Conservation (phyloP, 2,797 vertebrate genomes). For the Pristis pectinata region DNA sequence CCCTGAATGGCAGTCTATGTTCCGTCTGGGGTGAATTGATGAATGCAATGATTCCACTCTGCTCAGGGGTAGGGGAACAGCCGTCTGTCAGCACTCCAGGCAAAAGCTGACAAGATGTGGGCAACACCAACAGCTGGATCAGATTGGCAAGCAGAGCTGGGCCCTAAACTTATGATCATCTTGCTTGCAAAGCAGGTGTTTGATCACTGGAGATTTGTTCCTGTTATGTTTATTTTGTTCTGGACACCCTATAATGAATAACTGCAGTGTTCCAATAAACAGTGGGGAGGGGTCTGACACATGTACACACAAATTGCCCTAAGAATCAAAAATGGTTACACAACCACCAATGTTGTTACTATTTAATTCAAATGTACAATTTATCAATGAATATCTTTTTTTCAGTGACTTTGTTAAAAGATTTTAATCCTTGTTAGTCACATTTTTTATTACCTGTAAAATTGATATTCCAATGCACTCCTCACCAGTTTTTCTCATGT, state of each 20-base stretch:
- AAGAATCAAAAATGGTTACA: background rate
- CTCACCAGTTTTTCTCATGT: too few relatives aligned
- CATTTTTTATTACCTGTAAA: too few relatives aligned
- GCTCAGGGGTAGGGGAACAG: background rate
- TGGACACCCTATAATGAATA: background rate
- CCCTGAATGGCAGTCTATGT: background rate
- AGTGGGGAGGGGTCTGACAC: too few relatives aligned
- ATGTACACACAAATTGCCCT: background rate
- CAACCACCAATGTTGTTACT: background rate
- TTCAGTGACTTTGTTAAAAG: background rate
- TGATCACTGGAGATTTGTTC: background rate
- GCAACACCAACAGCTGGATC: background rate
- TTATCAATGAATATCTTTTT: background rate
- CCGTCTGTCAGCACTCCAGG: background rate
- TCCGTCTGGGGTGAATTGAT: background rate
- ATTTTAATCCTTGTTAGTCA: background rate
- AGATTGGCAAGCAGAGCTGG: background rate
- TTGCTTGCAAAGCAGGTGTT: background rate
- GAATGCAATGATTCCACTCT: background rate
- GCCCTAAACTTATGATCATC: background rate
- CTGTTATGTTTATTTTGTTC: background rate
- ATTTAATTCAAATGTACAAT: background rate
- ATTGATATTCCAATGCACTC: too few relatives aligned
- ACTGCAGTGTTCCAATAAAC: background rate
- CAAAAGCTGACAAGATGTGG: background rate